phyloP scores from a whole-genome alignment of 2,888 invertebrate genomes.

The Frankliniella intonsa region DNA sequence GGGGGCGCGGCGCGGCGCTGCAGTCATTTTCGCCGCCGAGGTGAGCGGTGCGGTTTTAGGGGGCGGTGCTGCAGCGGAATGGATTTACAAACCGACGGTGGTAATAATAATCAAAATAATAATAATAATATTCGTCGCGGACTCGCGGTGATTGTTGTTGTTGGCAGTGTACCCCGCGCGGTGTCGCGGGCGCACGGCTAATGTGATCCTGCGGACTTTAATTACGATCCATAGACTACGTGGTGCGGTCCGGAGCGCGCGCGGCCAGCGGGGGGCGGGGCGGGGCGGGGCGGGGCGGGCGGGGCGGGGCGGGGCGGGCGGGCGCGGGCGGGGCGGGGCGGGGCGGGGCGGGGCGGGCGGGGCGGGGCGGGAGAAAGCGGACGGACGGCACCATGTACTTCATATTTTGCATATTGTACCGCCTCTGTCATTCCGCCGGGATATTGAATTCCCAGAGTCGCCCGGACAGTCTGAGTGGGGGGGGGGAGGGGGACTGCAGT shows the following conservation, averaged over 20 bases:
- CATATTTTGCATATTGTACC: constrained; percentile 20
- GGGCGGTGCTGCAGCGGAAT: too few relatives aligned
- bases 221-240: neutral
- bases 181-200: neutral
- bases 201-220: neutral
- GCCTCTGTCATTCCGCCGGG: neutral
- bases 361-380: neutral
- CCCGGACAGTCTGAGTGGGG: neutral
- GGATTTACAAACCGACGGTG: too few relatives aligned
- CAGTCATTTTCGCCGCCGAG: too few relatives aligned
- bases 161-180: neutral
- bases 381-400: neutral
- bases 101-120: too few relatives aligned
- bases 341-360: too few relatives aligned
- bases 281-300: too few relatives aligned
- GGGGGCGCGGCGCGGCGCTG: too few relatives aligned
- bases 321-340: neutral
- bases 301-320: too few relatives aligned
- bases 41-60: too few relatives aligned
- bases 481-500: too few relatives aligned
- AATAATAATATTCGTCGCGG: too few relatives aligned
- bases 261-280: neutral
- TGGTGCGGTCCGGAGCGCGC: neutral
- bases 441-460: constrained; percentile 15
- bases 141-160: too few relatives aligned